Conservation (phyloP, 2,113 vertebrate genomes). For the Lagopus leucura region DNA sequence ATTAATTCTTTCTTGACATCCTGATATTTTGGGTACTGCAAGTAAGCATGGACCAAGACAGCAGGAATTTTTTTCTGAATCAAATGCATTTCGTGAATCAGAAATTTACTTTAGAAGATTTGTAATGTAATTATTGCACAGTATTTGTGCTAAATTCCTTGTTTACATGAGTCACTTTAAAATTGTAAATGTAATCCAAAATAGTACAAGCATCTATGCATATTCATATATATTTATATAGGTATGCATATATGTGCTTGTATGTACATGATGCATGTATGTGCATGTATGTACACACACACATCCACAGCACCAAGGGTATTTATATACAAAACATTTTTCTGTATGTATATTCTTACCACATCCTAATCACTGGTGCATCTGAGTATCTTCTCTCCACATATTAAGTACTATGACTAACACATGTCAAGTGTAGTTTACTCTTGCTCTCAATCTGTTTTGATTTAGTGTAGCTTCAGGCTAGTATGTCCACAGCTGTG, state of each 20-base stretch:
- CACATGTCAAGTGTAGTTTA: slow-evolving; percentile 6
- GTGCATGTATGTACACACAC: too few species aligned
- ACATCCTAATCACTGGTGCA: slow-evolving; percentile 2
- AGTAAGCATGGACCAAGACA: neutral
- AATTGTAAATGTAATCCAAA: neutral
- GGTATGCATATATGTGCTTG: neutral
- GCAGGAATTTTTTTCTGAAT: neutral
- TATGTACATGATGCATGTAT: too few species aligned
- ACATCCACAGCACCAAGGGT: neutral
- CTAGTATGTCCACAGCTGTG: slow-evolving; percentile 39
- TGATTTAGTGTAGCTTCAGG: slow-evolving; percentile 3
- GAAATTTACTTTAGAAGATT: neutral
- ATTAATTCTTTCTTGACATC: neutral
- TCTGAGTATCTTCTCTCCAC: slow-evolving; percentile 25
- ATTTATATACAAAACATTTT: neutral
- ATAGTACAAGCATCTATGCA: neutral
- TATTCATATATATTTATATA: neutral
- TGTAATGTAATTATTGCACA: neutral
- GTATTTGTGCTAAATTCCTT: neutral
- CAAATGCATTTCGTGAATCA: neutral
- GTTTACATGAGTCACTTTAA: neutral
- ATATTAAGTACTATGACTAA: neutral
- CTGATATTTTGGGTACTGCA: neutral
- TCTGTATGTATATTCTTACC: neutral
- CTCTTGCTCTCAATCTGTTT: slow-evolving; percentile 31